Evolutionary conservation across 2,113 vertebrate species (phyloP).

Genomic region (Diphyllodes magnificus): DNA sequence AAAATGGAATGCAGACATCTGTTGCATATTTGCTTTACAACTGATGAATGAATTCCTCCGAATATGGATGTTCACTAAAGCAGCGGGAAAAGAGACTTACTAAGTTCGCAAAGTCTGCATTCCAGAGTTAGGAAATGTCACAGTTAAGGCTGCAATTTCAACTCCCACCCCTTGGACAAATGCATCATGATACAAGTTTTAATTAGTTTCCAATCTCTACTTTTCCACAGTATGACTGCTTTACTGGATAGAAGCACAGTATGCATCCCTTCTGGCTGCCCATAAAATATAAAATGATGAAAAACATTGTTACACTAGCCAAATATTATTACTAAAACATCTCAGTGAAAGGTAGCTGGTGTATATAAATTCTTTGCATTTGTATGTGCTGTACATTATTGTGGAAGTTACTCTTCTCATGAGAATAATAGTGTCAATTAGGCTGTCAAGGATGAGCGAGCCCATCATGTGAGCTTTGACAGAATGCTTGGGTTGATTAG

Average conservation of each 20-base stretch:
- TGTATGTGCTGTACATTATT: not conserved
- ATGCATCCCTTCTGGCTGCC: not conserved
- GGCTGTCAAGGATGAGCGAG: constrained; percentile 23
- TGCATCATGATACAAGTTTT: not conserved
- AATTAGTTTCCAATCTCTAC: not conserved
- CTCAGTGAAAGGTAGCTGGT: not conserved
- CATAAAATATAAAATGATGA: not conserved
- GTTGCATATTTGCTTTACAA: not conserved
- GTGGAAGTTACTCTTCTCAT: not conserved
- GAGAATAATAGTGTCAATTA: constrained; percentile 56
- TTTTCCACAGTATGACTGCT: not conserved
- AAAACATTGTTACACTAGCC: not conserved
- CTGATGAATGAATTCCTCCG: not conserved
- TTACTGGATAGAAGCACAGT: not conserved
- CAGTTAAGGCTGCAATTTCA: not conserved
- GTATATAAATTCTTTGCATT: constrained; percentile 17
- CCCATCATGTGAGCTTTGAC: constrained; percentile 40
- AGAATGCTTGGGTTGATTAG: constrained; percentile 48
- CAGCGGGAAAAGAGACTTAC: not conserved
- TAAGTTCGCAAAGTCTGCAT: not conserved
- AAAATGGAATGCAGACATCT: not conserved
- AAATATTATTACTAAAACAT: constrained; percentile 3
- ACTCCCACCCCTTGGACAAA: not conserved
- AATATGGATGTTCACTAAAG: not conserved
- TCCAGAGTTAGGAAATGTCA: not conserved